phyloP scores from a whole-genome alignment of 2,797 vertebrate genomes.

The Sebastes itinus region DNA sequence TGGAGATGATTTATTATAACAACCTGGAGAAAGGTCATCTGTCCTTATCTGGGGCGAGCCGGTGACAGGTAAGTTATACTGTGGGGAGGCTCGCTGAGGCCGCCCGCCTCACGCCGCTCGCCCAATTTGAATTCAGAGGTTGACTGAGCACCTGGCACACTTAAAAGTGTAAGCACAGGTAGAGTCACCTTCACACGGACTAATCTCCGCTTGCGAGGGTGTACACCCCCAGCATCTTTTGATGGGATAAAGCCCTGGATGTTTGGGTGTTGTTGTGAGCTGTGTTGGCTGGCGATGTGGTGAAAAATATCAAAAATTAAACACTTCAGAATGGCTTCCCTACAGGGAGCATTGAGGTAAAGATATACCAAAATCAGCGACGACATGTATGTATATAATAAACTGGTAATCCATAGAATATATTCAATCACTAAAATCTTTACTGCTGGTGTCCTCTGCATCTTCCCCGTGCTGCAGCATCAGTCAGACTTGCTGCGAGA shows the following conservation, averaged over 20 bases:
- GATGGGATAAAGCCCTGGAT: slow-evolving; percentile 30
- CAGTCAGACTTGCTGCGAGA: slow-evolving; percentile 49
- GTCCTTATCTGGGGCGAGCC: slow-evolving; percentile 75
- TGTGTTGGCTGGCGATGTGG: not conserved
- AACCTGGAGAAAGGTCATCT: slow-evolving; percentile 80
- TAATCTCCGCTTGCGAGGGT: slow-evolving; percentile 58
- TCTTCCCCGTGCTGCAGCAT: slow-evolving; percentile 31
- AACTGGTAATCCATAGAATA: slow-evolving; percentile 27
- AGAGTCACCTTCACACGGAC: slow-evolving; percentile 79
- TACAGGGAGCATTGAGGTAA: not conserved
- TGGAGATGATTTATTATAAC: slow-evolving; percentile 76
- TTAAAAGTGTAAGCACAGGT: slow-evolving; percentile 69
- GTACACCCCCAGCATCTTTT: slow-evolving; percentile 12
- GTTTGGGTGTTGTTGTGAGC: slow-evolving; percentile 46
- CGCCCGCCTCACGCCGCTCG: slow-evolving; percentile 36
- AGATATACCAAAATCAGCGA: not conserved
- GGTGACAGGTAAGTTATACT: slow-evolving; percentile 78
- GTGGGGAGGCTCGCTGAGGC: slow-evolving; percentile 48
- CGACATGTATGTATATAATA: not conserved
- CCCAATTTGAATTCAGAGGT: slow-evolving; percentile 67
- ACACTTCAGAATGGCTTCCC: not conserved
- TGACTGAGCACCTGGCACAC: slow-evolving; percentile 69
- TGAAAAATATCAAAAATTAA: slow-evolving; percentile 1
- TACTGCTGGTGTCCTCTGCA: slow-evolving; percentile 27
- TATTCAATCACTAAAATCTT: slow-evolving; percentile 27